Percentiles rank a stretch among this genome's conserved stretches.
These are phyloP conservation scores for Scatophagus argus DNA, from an alignment of 2,113 vertebrate genomes.

Conservation along the genomic window DNA sequence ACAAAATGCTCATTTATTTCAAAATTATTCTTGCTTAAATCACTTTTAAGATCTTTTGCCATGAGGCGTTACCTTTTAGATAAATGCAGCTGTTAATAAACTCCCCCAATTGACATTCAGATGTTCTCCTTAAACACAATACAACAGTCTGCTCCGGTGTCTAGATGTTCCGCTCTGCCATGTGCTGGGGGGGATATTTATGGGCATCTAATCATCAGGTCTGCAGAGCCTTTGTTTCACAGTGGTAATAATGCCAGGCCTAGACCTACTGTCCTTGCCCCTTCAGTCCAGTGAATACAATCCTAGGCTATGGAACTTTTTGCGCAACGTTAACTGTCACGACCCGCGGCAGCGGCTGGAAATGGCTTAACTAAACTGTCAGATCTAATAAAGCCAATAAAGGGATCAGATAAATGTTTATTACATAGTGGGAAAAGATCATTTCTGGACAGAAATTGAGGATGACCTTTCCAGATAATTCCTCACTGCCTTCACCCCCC, in stretches of 20 bases:
- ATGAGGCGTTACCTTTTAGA: neutral
- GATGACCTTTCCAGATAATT: conserved; percentile 99
- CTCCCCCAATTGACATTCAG: conserved; percentile 38
- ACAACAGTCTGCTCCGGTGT: conserved; percentile 13
- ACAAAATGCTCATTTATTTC: neutral
- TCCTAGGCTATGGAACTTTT: conserved; percentile 92
- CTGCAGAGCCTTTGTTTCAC: conserved; percentile 57
- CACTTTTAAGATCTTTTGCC: neutral
- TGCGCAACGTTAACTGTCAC: conserved; percentile 94
- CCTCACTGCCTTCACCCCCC: conserved; percentile 86
- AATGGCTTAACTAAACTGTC: conserved; percentile 99
- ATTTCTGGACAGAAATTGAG: conserved; percentile 99
- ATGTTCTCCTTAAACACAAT: conserved; percentile 38
- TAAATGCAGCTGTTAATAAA: neutral
- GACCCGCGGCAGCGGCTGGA: conserved; percentile 92
- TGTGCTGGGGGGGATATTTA: conserved; percentile 68
- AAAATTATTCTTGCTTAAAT: neutral
- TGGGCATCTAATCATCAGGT: conserved; percentile 55
- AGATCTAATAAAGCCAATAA: conserved; percentile 99
- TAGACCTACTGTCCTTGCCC: conserved; percentile 67
- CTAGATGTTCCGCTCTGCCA: conserved; percentile 57
- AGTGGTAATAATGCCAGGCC: conserved; percentile 66
- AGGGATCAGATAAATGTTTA: conserved; percentile 99
- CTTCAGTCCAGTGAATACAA: conserved; percentile 80
- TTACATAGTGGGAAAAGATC: conserved; percentile 97